Evolutionary conservation across 1,140 invertebrate genomes (phyloP).

Genomic region (Cyclargus thomasi): DNA sequence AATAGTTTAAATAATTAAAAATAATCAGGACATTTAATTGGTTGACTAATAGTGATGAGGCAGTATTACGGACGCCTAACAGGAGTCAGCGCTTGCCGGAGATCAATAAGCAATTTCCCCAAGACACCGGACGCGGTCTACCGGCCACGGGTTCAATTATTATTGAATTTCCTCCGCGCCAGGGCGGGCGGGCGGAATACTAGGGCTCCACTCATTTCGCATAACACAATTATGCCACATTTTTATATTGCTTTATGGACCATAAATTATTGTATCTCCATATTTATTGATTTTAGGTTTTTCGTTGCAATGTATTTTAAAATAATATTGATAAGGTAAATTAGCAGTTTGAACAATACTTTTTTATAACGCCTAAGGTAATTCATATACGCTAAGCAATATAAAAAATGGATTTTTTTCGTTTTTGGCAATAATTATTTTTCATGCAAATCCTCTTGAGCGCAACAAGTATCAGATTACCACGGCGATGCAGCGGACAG

Average conservation of each 20-base stretch:
- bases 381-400: no score
- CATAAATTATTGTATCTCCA: neutral
- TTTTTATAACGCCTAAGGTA: no score
- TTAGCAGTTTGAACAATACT: no score
- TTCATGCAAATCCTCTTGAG: constrained; percentile 26
- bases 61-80: constrained; percentile 24
- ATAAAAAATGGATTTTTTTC: no score
- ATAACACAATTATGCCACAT: constrained; percentile 10
- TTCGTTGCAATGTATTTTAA: no score
- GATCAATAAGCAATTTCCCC: constrained; percentile 63
- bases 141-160: constrained; percentile 61
- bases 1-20: neutral
- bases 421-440: no score
- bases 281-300: neutral
- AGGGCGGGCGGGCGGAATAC: constrained; percentile 33
- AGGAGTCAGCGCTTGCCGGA: constrained; percentile 35
- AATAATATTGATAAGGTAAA: constrained; percentile 14
- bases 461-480: constrained; percentile 52
- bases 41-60: constrained; percentile 15
- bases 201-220: constrained; percentile 34
- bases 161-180: constrained; percentile 61
- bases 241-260: neutral
- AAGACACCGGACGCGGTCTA: constrained; percentile 67
- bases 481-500: constrained; percentile 45
- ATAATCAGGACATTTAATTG: neutral